Conservation (phyloP, 2,113 vertebrate species). For the Lasiurus cinereus region DNA sequence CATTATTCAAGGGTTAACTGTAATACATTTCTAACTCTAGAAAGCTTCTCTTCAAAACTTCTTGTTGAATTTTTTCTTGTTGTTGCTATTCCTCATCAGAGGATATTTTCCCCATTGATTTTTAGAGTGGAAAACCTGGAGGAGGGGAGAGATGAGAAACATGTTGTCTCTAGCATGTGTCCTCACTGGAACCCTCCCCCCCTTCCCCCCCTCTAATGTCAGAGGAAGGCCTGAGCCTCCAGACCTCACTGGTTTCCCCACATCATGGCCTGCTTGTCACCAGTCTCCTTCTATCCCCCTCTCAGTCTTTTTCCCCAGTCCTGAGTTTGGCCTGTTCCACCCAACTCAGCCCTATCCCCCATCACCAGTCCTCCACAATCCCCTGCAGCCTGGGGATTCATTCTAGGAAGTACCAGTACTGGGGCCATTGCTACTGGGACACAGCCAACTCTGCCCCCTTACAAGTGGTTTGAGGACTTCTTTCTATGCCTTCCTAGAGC, state of each 20-base stretch:
- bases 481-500: no score
- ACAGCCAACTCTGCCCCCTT: no score
- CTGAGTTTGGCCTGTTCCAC: not conserved
- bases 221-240: not conserved
- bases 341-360: not conserved
- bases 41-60: not conserved
- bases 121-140: no score
- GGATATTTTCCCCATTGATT: no score
- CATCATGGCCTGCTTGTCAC: not conserved
- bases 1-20: not conserved
- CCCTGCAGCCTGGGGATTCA: conserved; percentile 68
- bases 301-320: fast-evolving
- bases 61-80: not conserved
- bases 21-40: not conserved
- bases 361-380: conserved; percentile 42
- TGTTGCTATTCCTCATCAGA: no score
- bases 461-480: no score
- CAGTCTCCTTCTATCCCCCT: fast-evolving
- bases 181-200: no score
- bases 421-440: no score
- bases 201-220: not conserved
- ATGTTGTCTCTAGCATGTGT: no score
- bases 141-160: no score
- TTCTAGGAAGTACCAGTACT: not conserved
- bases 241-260: not conserved